A percentile compares a stretch with the other conserved stretches of the same genome.
phyloP scores from a whole-genome alignment of 2,888 invertebrate species.

The Limnephilus rhombicus region DNA sequence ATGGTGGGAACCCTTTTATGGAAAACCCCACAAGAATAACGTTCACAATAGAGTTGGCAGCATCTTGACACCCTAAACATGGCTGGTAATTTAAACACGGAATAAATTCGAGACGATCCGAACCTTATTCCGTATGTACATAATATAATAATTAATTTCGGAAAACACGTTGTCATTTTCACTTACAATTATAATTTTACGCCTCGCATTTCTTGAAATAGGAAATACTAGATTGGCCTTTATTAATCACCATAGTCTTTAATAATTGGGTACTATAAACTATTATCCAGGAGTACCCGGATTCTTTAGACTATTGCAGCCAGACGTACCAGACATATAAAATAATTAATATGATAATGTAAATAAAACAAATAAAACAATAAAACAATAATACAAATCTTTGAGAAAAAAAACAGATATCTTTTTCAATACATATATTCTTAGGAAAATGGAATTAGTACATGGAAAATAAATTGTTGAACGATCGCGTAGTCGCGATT shows the following conservation, averaged over 20 bases:
- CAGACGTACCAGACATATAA: too few relatives aligned
- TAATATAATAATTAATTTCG: neutral
- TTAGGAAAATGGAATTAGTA: too few relatives aligned
- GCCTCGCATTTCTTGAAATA: neutral
- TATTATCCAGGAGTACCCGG: neutral
- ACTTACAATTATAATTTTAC: constrained; percentile 33
- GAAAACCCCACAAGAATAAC: neutral
- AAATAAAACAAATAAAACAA: too few relatives aligned
- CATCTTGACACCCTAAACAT: neutral
- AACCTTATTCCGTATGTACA: neutral
- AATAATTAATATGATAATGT: too few relatives aligned
- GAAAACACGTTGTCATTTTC: constrained; percentile 19
- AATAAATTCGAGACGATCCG: neutral
- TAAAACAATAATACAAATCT: too few relatives aligned
- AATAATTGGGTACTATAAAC: too few relatives aligned
- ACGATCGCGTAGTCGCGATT: too few relatives aligned
- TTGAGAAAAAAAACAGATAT: too few relatives aligned
- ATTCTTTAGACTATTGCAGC: neutral
- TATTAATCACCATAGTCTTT: too few relatives aligned
- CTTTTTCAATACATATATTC: too few relatives aligned
- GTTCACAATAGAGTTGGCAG: neutral
- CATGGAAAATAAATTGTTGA: too few relatives aligned
- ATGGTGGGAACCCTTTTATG: neutral
- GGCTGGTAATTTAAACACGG: neutral
- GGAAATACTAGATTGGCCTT: neutral